Evolutionary conservation across 2,113 vertebrate genomes (phyloP).

Genomic region (Platycercus adscitus): DNA sequence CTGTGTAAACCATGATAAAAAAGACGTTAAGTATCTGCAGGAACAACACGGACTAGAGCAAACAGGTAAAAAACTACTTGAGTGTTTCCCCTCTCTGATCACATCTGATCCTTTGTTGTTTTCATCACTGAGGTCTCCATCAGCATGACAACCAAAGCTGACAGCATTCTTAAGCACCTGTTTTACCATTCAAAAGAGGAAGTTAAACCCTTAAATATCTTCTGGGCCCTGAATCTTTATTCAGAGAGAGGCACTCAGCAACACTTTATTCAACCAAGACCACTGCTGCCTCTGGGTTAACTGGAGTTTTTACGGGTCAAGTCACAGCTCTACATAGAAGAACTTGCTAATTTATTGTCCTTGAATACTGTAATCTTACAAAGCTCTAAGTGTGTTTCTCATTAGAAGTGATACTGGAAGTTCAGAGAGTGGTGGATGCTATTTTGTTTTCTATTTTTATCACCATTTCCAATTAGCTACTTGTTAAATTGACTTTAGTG

Average conservation of each 20-base stretch:
- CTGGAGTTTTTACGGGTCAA: background rate
- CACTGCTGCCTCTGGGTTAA: background rate
- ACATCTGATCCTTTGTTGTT: background rate
- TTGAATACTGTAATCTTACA: background rate
- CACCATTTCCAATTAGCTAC: background rate
- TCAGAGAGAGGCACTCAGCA: too few relatives aligned
- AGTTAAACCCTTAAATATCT: background rate
- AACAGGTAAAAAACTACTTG: background rate
- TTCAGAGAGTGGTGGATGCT: background rate
- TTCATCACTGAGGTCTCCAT: background rate
- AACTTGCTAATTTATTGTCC: background rate
- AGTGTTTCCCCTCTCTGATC: background rate
- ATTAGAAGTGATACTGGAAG: conserved; percentile 1
- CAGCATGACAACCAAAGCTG: background rate
- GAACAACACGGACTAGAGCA: background rate
- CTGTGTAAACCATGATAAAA: background rate
- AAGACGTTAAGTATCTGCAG: background rate
- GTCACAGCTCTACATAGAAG: background rate
- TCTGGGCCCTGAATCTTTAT: background rate
- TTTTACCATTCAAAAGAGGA: background rate
- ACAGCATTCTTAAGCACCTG: background rate
- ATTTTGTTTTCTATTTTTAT: background rate
- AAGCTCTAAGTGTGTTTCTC: background rate
- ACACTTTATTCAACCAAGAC: background rate
- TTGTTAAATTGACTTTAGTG: background rate